A percentile compares a stretch with the other conserved stretches of the same genome.
These are phyloP conservation scores for Eclectus roratus DNA, from an alignment of 2,113 vertebrate genomes.

Conservation along the genomic window DNA sequence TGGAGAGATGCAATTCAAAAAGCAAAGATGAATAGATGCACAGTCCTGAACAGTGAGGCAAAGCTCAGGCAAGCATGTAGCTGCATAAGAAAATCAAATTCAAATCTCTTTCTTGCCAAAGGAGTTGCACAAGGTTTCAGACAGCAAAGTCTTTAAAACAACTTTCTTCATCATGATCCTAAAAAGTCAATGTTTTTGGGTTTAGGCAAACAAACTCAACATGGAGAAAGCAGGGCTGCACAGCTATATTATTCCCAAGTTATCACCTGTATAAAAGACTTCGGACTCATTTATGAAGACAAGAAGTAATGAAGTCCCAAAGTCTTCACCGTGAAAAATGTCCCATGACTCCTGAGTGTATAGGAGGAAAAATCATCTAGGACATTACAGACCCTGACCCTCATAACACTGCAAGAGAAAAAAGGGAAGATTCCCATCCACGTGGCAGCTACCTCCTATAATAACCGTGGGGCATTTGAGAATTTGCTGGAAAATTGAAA, in stretches of 20 bases:
- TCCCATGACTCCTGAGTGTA: neutral
- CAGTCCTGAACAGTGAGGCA: neutral
- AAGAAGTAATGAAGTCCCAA: neutral
- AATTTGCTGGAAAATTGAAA: neutral
- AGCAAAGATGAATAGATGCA: neutral
- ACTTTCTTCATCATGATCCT: neutral
- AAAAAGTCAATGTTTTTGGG: neutral
- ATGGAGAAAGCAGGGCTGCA: neutral
- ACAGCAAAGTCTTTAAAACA: neutral
- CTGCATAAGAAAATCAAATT: conserved; percentile 30
- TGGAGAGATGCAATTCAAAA: neutral
- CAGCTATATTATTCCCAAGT: fast-evolving
- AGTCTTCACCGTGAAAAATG: neutral
- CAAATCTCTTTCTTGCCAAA: conserved; percentile 1
- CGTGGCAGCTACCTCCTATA: neutral
- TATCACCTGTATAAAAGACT: neutral
- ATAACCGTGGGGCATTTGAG: neutral
- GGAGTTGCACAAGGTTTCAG: neutral
- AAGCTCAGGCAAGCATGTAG: conserved; percentile 24
- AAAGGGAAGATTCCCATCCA: neutral
- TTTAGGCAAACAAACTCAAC: neutral
- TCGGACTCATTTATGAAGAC: neutral
- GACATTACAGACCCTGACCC: neutral
- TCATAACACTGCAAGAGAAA: neutral
- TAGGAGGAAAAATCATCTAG: neutral